These are phyloP conservation scores for Sminthurinus aureus DNA, from an alignment of 2,888 invertebrate genomes.

Conservation along the genomic window DNA sequence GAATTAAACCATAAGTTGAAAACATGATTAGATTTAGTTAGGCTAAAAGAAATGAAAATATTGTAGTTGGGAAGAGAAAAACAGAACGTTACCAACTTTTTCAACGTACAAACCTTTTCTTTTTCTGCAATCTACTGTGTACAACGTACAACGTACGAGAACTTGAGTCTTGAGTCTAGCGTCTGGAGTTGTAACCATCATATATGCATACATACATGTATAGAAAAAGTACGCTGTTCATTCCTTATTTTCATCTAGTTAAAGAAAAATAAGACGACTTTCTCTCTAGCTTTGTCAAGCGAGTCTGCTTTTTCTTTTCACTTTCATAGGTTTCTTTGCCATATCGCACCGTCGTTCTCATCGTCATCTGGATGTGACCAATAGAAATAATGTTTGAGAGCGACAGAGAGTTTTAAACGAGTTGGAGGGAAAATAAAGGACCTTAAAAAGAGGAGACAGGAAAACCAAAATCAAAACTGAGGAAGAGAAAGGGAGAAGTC, in stretches of 20 bases:
- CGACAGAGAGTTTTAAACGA: background rate
- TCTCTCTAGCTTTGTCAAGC: too few species aligned
- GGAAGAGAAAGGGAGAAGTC: background rate
- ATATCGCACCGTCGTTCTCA: background rate
- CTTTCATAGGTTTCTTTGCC: too few species aligned
- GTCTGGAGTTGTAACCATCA: too few species aligned
- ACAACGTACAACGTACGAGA: too few species aligned
- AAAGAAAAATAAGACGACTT: too few species aligned
- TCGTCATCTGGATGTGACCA: too few species aligned
- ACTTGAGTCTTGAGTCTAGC: too few species aligned
- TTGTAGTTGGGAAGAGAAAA: background rate
- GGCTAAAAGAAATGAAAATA: constrained; percentile 25
- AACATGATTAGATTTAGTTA: constrained; percentile 33
- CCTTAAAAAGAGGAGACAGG: background rate
- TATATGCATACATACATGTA: too few species aligned
- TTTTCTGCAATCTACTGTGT: background rate
- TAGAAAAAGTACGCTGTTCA: too few species aligned
- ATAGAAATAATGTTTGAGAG: background rate
- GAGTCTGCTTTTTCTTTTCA: too few species aligned
- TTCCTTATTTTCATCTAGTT: too few species aligned
- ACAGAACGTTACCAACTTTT: constrained; percentile 1
- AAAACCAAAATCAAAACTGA: background rate
- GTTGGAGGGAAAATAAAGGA: background rate
- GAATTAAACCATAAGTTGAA: constrained; percentile 31
- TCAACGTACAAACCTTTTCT: constrained; percentile 3